Base-by-base conservation (phyloP, 2,113 vertebrate genomes). In the Sinocyclocheilus maitianheensis region DNA sequence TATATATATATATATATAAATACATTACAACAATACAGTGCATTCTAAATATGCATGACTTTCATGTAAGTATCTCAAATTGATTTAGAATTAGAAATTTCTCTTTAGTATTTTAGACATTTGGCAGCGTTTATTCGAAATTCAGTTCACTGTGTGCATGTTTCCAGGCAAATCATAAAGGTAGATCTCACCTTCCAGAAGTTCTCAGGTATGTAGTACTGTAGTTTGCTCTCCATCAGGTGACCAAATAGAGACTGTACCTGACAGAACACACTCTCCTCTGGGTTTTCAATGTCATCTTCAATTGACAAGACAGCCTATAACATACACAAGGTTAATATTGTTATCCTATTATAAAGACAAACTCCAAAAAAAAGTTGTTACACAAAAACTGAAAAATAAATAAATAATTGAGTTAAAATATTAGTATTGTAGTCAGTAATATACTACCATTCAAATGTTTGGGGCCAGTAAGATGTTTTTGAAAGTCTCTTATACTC, bases 211-310 rank as follows among this genome's bases (percentile, higher is more conserved):
- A 99, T 94, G 0, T 99, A 99, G 94, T 99, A 99, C 81, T 99
- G 98, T 76, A 99, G 93, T 85, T 99, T 99, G 95, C 98, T 99
- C 93, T 99, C 98, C 98, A 99, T 99, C 93, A 99, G 91, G 91
- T 99, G 98, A 34, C 98, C 98, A 86, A 99, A 99, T 83, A 99
- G 94, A 88, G 97, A 99, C 74, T 99, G 98, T 0, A 99, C 97
- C 93, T 99, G 97, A 91, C 98, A 99, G 91, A 99, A 99, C 24
- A 99, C 97, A 7, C 96, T 99, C 86, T 99, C 98, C 40, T 99
- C 98, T 53, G 98, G 97, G 92, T 98, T 98, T 91, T 99, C 98
- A 0, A 96, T 96, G 87, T 99, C 97, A 80, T 99, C 98, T 90
- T 99, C 98, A 53, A 99, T 97, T 7, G 97, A 98, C 84, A 99